These are phyloP conservation scores for Punctoribates punctum DNA, from an alignment of 2,888 invertebrate genomes.

Conservation along the genomic window DNA sequence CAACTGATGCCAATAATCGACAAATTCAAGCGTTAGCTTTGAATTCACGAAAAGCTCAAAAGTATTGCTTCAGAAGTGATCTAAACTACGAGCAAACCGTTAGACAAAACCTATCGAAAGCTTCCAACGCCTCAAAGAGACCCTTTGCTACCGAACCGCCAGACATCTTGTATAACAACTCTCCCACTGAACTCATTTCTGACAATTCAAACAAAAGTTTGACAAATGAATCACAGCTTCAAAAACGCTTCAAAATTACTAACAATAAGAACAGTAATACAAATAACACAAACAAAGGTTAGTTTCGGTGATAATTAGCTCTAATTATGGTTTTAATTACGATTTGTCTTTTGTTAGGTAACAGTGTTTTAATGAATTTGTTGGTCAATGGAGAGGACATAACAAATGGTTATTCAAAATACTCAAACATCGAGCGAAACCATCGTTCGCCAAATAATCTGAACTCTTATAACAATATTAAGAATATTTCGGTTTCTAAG, in stretches of 20 bases:
- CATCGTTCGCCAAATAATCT: not conserved
- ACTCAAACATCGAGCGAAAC: slow-evolving; percentile 29
- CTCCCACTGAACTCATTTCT: not conserved
- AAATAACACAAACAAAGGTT: not conserved
- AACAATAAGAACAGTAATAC: not conserved
- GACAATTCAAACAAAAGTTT: not conserved
- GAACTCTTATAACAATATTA: not conserved
- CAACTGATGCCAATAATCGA: not conserved
- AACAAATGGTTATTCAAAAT: slow-evolving; percentile 70
- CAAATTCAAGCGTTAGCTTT: not conserved
- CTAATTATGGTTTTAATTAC: not conserved
- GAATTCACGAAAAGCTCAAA: not conserved
- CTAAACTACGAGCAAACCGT: too few species aligned
- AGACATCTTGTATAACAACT: slow-evolving; percentile 2
- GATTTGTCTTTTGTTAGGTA: slow-evolving; percentile 1
- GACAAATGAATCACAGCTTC: slow-evolving; percentile 1
- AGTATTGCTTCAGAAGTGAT: not conserved
- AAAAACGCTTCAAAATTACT: slow-evolving; percentile 23
- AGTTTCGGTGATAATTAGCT: not conserved
- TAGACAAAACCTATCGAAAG: not conserved
- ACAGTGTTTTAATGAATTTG: slow-evolving; percentile 87
- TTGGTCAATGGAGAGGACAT: slow-evolving; percentile 92
- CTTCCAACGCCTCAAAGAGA: not conserved
- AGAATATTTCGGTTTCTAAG: slow-evolving; percentile 1
- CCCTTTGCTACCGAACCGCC: not conserved